Evolutionary conservation across 2,888 invertebrate genomes (phyloP).

Genomic region (Calameuta pallipes): DNA sequence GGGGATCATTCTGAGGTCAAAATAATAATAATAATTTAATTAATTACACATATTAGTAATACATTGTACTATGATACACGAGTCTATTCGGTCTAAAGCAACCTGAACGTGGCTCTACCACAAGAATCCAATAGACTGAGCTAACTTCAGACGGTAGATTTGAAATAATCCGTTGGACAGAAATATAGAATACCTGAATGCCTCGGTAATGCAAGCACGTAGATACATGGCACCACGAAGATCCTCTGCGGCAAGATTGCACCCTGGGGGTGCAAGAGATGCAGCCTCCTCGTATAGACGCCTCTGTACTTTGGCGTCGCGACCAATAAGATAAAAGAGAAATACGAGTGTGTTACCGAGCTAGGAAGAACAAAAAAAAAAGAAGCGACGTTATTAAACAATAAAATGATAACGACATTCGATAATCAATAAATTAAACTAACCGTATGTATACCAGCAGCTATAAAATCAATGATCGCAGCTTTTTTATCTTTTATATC

Average conservation of each 20-base stretch:
- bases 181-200: conserved; percentile 71
- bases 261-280: conserved; percentile 69
- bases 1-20: conserved; percentile 70
- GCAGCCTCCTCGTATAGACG: conserved; percentile 75
- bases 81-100: background rate
- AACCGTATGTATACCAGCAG: conserved; percentile 89
- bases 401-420: background rate
- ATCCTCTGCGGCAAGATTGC: conserved; percentile 71
- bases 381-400: background rate
- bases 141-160: background rate
- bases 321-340: conserved; percentile 79
- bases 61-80: background rate
- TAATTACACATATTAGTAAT: background rate
- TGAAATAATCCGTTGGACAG: background rate
- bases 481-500: conserved; percentile 86
- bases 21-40: background rate
- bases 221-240: conserved; percentile 78
- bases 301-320: conserved; percentile 75
- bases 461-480: conserved; percentile 87
- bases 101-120: background rate
- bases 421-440: conserved; percentile 36
- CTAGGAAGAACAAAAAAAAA: conserved; percentile 63
- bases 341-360: conserved; percentile 85
- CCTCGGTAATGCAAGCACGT: conserved; percentile 82
- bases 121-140: background rate